These are phyloP conservation scores for Gnatocerus cornutus DNA, from an alignment of 2,888 invertebrate species.

Conservation along the genomic window DNA sequence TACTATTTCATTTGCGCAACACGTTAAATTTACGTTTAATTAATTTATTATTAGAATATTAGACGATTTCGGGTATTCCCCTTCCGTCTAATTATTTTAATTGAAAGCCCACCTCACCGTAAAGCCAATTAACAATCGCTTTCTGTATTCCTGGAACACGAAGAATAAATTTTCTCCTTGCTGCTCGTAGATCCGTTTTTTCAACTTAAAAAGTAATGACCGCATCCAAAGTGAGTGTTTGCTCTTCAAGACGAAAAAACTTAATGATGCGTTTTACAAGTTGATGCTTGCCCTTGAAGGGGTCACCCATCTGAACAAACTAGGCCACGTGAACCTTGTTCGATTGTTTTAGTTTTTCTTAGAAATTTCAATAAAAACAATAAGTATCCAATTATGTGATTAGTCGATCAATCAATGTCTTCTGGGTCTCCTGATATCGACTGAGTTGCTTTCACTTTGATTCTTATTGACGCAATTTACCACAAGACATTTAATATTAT, in stretches of 20 bases:
- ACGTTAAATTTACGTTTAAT: conserved; percentile 17
- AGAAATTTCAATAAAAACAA: conserved; percentile 11
- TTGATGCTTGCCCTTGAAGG: conserved; percentile 51
- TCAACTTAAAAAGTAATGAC: conserved; percentile 14
- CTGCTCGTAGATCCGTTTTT: conserved; percentile 12
- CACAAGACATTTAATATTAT: conserved; percentile 25
- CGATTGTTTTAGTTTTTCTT: conserved; percentile 51
- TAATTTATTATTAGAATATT: too few species aligned
- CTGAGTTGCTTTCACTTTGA: conserved; percentile 36
- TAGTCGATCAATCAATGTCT: conserved; percentile 28
- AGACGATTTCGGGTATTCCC: conserved; percentile 17
- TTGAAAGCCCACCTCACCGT: conserved; percentile 16
- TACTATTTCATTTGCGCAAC: conserved; percentile 23
- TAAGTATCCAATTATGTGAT: conserved; percentile 17
- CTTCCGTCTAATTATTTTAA: conserved; percentile 22
- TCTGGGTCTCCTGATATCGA: conserved; percentile 11
- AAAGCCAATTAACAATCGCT: conserved; percentile 25
- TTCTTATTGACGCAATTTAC: conserved; percentile 22
- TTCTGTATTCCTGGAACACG: neutral
- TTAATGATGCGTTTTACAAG: conserved; percentile 24
- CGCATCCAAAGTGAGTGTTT: conserved; percentile 14
- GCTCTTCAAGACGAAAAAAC: conserved; percentile 22
- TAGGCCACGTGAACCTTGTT: conserved; percentile 57
- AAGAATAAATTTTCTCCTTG: conserved; percentile 34
- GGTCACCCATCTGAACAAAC: conserved; percentile 56